Percentiles rank a stretch among this genome's conserved stretches.
phyloP scores from a whole-genome alignment of 2,888 invertebrate genomes.

The Euplagia quadripunctaria region DNA sequence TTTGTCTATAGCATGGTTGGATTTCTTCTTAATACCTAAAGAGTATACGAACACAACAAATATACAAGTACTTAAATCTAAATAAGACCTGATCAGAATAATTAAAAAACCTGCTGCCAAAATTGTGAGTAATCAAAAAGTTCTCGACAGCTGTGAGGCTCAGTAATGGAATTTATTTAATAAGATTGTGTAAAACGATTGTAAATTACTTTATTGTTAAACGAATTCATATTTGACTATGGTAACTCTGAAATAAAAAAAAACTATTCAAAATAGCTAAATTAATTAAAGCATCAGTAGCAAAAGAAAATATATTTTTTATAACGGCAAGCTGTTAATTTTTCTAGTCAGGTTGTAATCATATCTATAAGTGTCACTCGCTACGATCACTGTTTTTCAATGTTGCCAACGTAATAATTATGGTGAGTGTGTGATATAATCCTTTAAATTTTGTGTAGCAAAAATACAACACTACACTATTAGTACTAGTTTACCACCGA shows the following conservation, averaged over 20 bases:
- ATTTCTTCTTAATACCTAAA: constrained; percentile 15
- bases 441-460: not conserved
- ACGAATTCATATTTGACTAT: not conserved
- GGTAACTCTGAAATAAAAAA: not conserved
- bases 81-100: constrained; percentile 13
- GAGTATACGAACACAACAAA: constrained; percentile 6
- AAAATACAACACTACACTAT: no score
- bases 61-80: constrained; percentile 24
- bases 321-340: not conserved
- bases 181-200: not conserved
- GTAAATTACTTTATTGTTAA: not conserved
- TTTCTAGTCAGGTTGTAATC: constrained; percentile 12
- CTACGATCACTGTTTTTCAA: not conserved
- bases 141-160: not conserved
- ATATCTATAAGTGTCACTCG: not conserved
- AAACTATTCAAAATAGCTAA: not conserved
- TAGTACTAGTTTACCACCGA: no score
- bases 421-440: constrained; percentile 3
- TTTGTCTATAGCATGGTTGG: constrained; percentile 35
- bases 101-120: not conserved
- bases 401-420: not conserved
- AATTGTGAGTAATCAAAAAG: not conserved
- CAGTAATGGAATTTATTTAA: no score
- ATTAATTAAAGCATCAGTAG: not conserved
- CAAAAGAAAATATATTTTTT: no score